Evolutionary conservation across 2,113 vertebrate species (phyloP), one percentile per base, ranked within the genome.

Genomic region (Gnathonemus longibarbis): DNA sequence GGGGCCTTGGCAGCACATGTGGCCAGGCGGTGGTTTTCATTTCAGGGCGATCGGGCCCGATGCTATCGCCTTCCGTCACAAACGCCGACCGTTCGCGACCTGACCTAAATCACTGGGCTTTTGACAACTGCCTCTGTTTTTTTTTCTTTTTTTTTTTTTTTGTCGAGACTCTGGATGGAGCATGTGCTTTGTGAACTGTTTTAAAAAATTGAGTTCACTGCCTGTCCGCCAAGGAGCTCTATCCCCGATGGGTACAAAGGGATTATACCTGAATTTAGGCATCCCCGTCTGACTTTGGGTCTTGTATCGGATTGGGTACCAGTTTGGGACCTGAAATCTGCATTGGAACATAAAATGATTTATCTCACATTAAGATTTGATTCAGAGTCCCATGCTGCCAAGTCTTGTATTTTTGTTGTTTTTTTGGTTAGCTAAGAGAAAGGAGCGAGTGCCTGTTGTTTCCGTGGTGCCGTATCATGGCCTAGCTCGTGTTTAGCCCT

Each of bases 1-100:
- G 94, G 94, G 95, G 94, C 93, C 91, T 95, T 96, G 95, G 95
- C 96, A 96, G 94, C 92, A 94, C 94, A 94, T 94, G 93, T 95
- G 95, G 95, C 93, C 95, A 94, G 91, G 92, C 91, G 89, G 92
- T 70, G 93, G 92, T 88, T 94, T 94, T 94, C 93, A 94, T 95
- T 95, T 94, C 94, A 95, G 92, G 95, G 91, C 92, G 93, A 94
- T 91, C 92, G 91, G 92, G 17, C 92, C 92, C 90, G 94, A 96
- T 95, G 93, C 94, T 96, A 95, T 96, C 94, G 91, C 93, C 94
- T 91, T 93, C 91, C 94, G 94, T 94, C 92, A 92, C 92, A 92
- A 49, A 92, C 49, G 85, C 85, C 49, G 49, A 87, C 85, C 85
- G 48, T 87, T 93, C 92, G 91, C 13, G 50, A 91, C 91, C 90